Conservation (phyloP, 1,140 invertebrate genomes). For the Drosophila oshimai region DNA sequence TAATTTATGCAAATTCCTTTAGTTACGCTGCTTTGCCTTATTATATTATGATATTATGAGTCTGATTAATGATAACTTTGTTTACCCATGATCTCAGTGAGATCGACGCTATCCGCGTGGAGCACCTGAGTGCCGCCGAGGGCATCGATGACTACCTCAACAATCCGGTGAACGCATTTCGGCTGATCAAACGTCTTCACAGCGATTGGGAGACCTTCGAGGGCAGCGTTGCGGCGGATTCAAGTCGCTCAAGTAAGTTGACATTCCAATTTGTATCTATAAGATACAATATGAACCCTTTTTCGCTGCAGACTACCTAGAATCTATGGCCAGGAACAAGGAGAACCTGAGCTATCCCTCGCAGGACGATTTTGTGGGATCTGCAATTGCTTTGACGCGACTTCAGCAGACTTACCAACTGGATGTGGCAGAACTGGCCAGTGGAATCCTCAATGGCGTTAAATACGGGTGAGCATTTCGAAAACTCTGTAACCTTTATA, state of each 20-base stretch:
- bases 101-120: conserved; percentile 86
- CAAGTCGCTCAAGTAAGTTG: conserved; percentile 43
- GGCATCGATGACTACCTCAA: conserved; percentile 92
- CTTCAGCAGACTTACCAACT: conserved; percentile 98
- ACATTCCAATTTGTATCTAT: background rate
- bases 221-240: conserved; percentile 40
- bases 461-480: conserved; percentile 89
- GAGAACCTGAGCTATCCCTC: conserved; percentile 91
- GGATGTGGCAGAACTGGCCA: conserved; percentile 93
- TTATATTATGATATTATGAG: conserved; percentile 37
- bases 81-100: conserved; percentile 83
- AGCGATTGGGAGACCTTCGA: conserved; percentile 91
- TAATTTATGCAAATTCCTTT: conserved; percentile 31
- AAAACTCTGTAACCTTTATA: background rate
- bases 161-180: conserved; percentile 98
- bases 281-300: background rate
- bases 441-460: conserved; percentile 93
- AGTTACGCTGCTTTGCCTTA: conserved; percentile 8
- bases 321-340: conserved; percentile 87
- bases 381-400: conserved; percentile 94
- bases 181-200: conserved; percentile 96
- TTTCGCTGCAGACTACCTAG: conserved; percentile 85
- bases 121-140: conserved; percentile 89
- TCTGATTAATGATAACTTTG: conserved; percentile 38
- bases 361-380: conserved; percentile 95